phyloP scores from a whole-genome alignment of 2,888 invertebrate species.

The Glyphotaelius pellucidus region DNA sequence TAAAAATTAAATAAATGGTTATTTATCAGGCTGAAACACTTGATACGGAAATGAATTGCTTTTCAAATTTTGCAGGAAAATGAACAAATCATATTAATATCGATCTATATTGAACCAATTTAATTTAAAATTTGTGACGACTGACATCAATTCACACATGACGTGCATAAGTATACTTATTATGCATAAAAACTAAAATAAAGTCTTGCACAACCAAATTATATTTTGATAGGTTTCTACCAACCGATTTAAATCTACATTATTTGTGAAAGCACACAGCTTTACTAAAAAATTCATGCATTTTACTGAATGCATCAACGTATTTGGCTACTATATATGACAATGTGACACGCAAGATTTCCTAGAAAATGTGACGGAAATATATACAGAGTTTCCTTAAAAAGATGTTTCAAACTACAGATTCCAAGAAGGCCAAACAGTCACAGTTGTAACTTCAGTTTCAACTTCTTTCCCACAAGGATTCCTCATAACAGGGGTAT shows the following conservation, averaged over 20 bases:
- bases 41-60: not conserved
- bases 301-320: constrained; percentile 10
- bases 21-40: not conserved
- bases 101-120: not conserved
- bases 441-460: no score
- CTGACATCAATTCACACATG: constrained; percentile 6
- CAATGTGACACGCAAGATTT: constrained; percentile 43
- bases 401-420: constrained; percentile 12
- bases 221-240: constrained; percentile 40
- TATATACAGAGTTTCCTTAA: constrained; percentile 32
- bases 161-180: not conserved
- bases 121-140: constrained; percentile 33
- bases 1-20: not conserved
- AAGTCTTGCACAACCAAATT: constrained; percentile 46
- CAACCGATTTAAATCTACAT: constrained; percentile 15
- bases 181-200: constrained; percentile 36
- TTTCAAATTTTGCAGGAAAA: not conserved
- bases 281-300: constrained; percentile 37
- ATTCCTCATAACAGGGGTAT: no score
- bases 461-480: no score
- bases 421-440: not conserved
- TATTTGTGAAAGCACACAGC: constrained; percentile 20
- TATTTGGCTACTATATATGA: constrained; percentile 32
- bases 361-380: constrained; percentile 38
- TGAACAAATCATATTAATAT: not conserved